Conservation (phyloP, 2,113 vertebrate genomes). For the Hippocampus abdominalis region DNA sequence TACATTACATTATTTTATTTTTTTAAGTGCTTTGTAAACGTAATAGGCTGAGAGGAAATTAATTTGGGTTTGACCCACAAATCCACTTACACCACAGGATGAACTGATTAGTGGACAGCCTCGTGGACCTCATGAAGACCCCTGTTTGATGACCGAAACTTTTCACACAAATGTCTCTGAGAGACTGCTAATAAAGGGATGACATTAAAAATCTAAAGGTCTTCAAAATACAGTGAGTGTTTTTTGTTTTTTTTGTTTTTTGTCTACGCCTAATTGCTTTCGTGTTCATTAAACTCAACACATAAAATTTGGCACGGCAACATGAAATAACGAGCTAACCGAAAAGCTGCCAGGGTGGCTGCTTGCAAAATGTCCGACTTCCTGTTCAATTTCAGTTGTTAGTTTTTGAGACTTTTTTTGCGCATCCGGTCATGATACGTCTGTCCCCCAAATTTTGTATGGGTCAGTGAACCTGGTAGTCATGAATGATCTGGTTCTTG, state of each 20-base stretch:
- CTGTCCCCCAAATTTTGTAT: too few relatives aligned
- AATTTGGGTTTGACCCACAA: neutral
- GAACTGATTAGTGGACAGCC: neutral
- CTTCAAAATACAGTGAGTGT: neutral
- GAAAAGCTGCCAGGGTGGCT: neutral
- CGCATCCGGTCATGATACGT: too few relatives aligned
- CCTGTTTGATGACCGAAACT: neutral
- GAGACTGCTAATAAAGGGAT: neutral
- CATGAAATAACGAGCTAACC: neutral
- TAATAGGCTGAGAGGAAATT: neutral
- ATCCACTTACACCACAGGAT: neutral
- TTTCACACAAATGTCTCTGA: neutral
- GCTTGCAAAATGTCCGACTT: neutral
- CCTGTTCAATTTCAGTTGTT: too few relatives aligned
- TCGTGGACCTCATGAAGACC: neutral
- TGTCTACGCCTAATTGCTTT: neutral
- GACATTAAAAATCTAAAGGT: slow-evolving; percentile 1
- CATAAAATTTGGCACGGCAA: neutral
- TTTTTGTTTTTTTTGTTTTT: neutral
- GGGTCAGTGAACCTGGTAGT: too few relatives aligned
- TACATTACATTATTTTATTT: neutral
- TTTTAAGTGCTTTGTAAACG: neutral
- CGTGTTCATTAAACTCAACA: slow-evolving; percentile 1
- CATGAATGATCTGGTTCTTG: too few relatives aligned
- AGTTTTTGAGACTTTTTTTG: too few relatives aligned